Evolutionary conservation across 2,888 invertebrate species (phyloP).

Genomic region (Pheosia tremula): DNA sequence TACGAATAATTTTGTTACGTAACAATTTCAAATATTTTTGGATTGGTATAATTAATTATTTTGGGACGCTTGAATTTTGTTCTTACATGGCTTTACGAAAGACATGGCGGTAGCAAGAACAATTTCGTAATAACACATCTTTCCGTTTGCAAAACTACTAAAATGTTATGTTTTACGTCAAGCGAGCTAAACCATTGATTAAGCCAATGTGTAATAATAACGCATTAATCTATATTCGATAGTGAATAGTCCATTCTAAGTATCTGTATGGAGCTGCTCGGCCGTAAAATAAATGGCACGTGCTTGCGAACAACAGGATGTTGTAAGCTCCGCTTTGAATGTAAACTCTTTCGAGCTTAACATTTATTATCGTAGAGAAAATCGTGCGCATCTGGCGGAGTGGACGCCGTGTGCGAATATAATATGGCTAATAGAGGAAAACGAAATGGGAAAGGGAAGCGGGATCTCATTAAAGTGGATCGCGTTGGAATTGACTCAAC

Average conservation of each 20-base stretch:
- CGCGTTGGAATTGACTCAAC: slow-evolving; percentile 43
- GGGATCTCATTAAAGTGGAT: slow-evolving; percentile 53
- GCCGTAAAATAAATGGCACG: slow-evolving; percentile 66
- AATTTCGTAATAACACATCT: no score
- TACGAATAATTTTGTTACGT: not conserved
- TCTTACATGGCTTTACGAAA: no score
- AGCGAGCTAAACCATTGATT: slow-evolving; percentile 8
- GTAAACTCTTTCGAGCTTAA: slow-evolving; percentile 56
- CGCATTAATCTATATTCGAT: slow-evolving; percentile 37
- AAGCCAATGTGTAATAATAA: slow-evolving; percentile 25
- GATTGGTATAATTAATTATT: no score
- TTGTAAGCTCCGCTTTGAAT: slow-evolving; percentile 58
- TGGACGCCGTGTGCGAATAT: slow-evolving; percentile 50
- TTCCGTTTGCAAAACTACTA: no score
- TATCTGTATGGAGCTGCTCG: slow-evolving; percentile 39
- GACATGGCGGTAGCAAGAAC: no score
- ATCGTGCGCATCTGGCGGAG: slow-evolving; percentile 65
- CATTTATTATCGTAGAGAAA: slow-evolving; percentile 61
- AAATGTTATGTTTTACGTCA: not conserved
- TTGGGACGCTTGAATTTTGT: no score
- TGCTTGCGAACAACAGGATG: slow-evolving; percentile 68
- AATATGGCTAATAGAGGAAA: slow-evolving; percentile 56
- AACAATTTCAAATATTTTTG: not conserved
- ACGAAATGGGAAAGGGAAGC: slow-evolving; percentile 66
- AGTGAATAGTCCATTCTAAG: slow-evolving; percentile 34